Percentiles rank a stretch among this genome's conserved stretches.
phyloP scores from a whole-genome alignment of 2,888 invertebrate genomes.

The Latheticus oryzae region DNA sequence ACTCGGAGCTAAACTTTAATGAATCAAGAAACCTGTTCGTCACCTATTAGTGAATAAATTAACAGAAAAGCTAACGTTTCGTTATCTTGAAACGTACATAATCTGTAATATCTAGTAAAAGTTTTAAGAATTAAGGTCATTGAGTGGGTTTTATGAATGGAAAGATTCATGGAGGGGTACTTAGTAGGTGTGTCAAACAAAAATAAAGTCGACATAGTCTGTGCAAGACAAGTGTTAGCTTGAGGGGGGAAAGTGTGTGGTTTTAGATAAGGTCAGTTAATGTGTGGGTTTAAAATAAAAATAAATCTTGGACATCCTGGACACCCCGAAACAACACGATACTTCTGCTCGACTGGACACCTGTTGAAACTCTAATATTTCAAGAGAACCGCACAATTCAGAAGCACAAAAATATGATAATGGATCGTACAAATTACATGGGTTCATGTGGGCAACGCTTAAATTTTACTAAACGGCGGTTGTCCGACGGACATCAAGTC shows the following conservation, averaged over 20 bases:
- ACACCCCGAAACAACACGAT: slow-evolving; percentile 16
- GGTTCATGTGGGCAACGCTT: slow-evolving; percentile 15
- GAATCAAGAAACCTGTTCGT: slow-evolving; percentile 19
- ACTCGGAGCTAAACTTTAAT: not conserved
- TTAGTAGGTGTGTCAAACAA: slow-evolving; percentile 33
- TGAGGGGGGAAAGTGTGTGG: not conserved
- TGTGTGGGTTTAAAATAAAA: slow-evolving; percentile 40
- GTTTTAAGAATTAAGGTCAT: slow-evolving; percentile 53
- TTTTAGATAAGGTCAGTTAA: slow-evolving; percentile 44
- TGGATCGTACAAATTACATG: slow-evolving; percentile 22
- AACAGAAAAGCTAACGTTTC: slow-evolving; percentile 12
- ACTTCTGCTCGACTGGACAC: slow-evolving; percentile 18
- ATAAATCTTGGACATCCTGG: slow-evolving; percentile 24
- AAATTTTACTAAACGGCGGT: slow-evolving; percentile 18
- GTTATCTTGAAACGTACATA: slow-evolving; percentile 22
- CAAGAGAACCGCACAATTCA: slow-evolving; percentile 19
- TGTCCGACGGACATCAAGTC: slow-evolving; percentile 19
- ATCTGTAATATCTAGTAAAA: slow-evolving; percentile 28
- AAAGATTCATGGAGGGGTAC: slow-evolving; percentile 46
- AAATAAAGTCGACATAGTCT: slow-evolving; percentile 35
- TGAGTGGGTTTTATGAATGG: slow-evolving; percentile 59
- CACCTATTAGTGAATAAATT: slow-evolving; percentile 12
- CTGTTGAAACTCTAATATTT: slow-evolving; percentile 27
- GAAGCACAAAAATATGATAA: slow-evolving; percentile 29
- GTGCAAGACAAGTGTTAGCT: slow-evolving; percentile 25